Evolutionary conservation across 2,113 vertebrate species (phyloP).

Genomic region (Protomyctophum bolini): DNA sequence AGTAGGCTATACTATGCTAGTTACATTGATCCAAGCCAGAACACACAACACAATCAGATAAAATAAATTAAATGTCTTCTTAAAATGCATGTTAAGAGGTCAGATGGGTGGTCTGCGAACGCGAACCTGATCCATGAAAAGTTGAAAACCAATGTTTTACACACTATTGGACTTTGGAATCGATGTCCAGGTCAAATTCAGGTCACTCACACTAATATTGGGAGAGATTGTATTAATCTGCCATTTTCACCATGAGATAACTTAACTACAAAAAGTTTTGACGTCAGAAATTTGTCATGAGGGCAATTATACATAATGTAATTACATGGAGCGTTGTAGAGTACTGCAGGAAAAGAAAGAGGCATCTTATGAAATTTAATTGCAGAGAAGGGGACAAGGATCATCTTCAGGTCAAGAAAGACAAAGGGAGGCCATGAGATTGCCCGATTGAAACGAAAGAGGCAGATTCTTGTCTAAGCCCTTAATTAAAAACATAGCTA

Average conservation of each 20-base stretch:
- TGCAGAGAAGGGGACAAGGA: slow-evolving; percentile 43
- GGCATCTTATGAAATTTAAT: slow-evolving; percentile 63
- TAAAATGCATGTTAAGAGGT: too few relatives aligned
- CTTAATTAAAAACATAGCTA: slow-evolving; percentile 40
- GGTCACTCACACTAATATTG: not conserved
- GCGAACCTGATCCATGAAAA: too few relatives aligned
- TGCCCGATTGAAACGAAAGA: slow-evolving; percentile 37
- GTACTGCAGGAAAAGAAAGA: slow-evolving; percentile 47
- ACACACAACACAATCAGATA: too few relatives aligned
- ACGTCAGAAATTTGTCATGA: slow-evolving; percentile 48
- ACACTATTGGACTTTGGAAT: not conserved
- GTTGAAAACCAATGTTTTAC: too few relatives aligned
- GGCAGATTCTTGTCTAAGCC: slow-evolving; percentile 37
- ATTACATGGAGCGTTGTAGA: slow-evolving; percentile 39
- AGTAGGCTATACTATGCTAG: too few relatives aligned
- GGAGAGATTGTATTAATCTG: not conserved
- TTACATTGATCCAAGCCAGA: too few relatives aligned
- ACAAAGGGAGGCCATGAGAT: slow-evolving; percentile 47
- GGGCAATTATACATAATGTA: slow-evolving; percentile 47
- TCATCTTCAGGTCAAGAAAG: slow-evolving; percentile 31
- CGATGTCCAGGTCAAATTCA: not conserved
- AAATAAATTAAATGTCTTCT: too few relatives aligned
- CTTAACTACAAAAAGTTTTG: slow-evolving; percentile 11
- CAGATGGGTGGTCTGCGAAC: too few relatives aligned
- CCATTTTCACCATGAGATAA: not conserved